Percentiles rank a stretch among this genome's conserved stretches.
These are phyloP conservation scores for Zaprionus capensis DNA, from an alignment of 1,140 invertebrate genomes.

Conservation along the genomic window DNA sequence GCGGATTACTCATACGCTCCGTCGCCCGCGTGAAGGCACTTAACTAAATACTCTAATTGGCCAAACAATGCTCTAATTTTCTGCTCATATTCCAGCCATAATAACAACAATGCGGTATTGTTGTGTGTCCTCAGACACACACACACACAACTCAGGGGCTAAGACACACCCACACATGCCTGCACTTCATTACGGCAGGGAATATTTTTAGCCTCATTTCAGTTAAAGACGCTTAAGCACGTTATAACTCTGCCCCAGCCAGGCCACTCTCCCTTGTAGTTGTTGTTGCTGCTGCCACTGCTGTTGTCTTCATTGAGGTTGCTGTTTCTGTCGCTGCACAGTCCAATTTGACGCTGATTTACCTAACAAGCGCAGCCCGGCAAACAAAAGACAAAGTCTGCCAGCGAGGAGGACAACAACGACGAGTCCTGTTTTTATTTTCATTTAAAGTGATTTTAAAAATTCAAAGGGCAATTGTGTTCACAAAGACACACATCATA, in stretches of 20 bases:
- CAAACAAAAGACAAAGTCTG: constrained; percentile 67
- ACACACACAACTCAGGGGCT: neutral
- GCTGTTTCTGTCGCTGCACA: constrained; percentile 38
- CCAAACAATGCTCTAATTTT: constrained; percentile 78
- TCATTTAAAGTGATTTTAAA: constrained; percentile 83
- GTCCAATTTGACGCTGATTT: constrained; percentile 72
- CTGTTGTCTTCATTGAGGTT: constrained; percentile 19
- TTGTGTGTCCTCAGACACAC: constrained; percentile 33
- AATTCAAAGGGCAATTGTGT: constrained; percentile 82
- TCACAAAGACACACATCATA: constrained; percentile 47
- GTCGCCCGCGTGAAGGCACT: constrained; percentile 31
- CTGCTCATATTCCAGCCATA: constrained; percentile 42
- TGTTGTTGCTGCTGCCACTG: constrained; percentile 14
- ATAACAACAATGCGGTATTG: constrained; percentile 65
- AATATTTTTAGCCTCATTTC: constrained; percentile 82
- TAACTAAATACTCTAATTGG: constrained; percentile 74
- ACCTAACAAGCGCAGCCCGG: constrained; percentile 70
- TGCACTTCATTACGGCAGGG: constrained; percentile 70
- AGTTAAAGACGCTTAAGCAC: constrained; percentile 81
- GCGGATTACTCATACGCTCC: constrained; percentile 64
- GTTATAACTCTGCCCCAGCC: constrained; percentile 64
- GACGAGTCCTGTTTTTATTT: constrained; percentile 71
- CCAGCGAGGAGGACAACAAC: constrained; percentile 1
- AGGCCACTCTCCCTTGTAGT: constrained; percentile 19
- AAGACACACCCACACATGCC: constrained; percentile 36